Evolutionary conservation across 2,113 vertebrate species (phyloP), one percentile per base, ranked within the genome.

Genomic region (Periophthalmus modestus): DNA sequence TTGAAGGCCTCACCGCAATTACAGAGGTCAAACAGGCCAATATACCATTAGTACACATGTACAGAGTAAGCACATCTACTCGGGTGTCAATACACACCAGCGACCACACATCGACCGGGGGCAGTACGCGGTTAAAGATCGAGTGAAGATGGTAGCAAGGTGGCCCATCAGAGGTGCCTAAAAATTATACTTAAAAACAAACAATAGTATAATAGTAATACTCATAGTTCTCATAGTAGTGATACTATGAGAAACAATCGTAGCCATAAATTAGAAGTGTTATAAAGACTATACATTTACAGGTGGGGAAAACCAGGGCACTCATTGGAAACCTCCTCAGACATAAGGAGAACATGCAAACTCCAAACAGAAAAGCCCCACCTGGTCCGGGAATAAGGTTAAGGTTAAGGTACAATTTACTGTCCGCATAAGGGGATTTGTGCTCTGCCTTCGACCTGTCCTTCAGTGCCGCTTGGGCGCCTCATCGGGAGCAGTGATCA

Each of bases 11-110:
- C 69, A 63, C 18, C 73, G 71, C 77, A 74, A 62, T 87, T 74
- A 78, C 75, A 88, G 84, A 89, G 86, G 82, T 91, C 79, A 89
- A 77, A 70, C 69, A 83, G 77, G 54, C 57, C 68, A 54, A 43
- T 75, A 57, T 50, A 68, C 74, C 66, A 62, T 62, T 62, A 62
- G 54, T 68, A 34, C 16, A 58, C 39, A 59, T 69, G 33, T 48
- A 43, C 69, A 65, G 58, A 15, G 57, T 54, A 67, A 39, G 50
- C 50, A 62, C 71, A 72, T 47, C 61, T 47, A 75, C 15, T 74
- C 34, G 63, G 55, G n/a, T 69, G 80, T 82, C 75, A 72, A 79
- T 78, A 73, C 70, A 47, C 46, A 71, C 43, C 4, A 5, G 23
- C 54, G 7, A n/a, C 54, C 54, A 57, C 55, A 14, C 12, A 28